These are phyloP conservation scores for Elgaria multicarinata DNA, from an alignment of 2,113 vertebrate genomes.

Conservation along the genomic window DNA sequence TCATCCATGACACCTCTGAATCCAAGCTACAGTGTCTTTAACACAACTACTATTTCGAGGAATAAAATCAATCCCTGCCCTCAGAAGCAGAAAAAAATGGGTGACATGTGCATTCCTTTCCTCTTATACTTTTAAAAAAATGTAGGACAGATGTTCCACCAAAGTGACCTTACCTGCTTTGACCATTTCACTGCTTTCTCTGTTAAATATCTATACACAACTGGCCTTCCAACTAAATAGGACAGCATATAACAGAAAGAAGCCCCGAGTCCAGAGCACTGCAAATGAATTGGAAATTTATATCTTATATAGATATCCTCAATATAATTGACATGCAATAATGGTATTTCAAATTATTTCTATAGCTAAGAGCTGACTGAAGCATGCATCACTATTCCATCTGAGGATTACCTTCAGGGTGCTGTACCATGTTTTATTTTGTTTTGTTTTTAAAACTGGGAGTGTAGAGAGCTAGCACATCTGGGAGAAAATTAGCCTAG, in stretches of 20 bases:
- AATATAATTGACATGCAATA: neutral
- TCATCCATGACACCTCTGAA: neutral
- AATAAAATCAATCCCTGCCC: neutral
- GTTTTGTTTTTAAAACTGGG: neutral
- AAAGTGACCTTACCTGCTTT: conserved; percentile 85
- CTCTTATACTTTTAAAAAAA: neutral
- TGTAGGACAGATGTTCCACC: conserved; percentile 8
- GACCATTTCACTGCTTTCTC: conserved; percentile 97
- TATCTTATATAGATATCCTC: neutral
- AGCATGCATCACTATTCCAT: neutral
- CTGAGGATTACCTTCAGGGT: neutral
- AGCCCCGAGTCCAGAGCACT: conserved; percentile 97
- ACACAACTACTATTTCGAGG: neutral
- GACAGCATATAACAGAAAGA: conserved; percentile 98
- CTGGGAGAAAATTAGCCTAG: neutral
- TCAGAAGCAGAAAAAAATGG: neutral
- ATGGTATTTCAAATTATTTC: neutral
- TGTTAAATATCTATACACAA: conserved; percentile 96
- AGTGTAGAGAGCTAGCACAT: neutral
- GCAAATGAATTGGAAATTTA: conserved; percentile 36
- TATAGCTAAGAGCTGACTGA: neutral
- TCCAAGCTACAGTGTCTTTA: neutral
- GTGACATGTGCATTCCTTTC: neutral
- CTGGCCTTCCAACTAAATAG: conserved; percentile 94
- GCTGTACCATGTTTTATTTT: neutral